phyloP scores from a whole-genome alignment of 1,140 invertebrate genomes.

The Hyles euphorbiae region DNA sequence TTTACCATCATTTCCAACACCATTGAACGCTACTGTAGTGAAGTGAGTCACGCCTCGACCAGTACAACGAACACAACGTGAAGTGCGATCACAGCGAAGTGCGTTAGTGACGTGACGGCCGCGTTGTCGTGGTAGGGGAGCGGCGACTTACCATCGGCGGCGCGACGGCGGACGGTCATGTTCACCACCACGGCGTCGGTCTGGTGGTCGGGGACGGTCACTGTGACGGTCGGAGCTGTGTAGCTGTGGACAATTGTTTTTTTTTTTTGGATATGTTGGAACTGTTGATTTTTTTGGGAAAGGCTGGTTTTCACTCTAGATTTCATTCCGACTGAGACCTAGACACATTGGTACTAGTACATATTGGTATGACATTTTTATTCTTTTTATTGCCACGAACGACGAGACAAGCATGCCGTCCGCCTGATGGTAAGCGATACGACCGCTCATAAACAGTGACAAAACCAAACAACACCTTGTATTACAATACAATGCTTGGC shows the following conservation, averaged over 20 bases:
- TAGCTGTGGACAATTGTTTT: conserved; percentile 30
- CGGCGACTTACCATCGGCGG: conserved; percentile 48
- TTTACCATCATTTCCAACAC: too few relatives aligned
- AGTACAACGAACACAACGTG: conserved; percentile 39
- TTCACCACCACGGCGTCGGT: conserved; percentile 22
- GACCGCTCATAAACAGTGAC: too few relatives aligned
- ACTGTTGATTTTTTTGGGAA: neutral
- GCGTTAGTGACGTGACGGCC: conserved; percentile 34
- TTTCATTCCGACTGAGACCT: too few relatives aligned
- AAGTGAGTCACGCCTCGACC: conserved; percentile 21
- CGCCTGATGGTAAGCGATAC: too few relatives aligned
- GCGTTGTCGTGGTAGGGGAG: conserved; percentile 37
- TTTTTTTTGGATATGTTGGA: neutral
- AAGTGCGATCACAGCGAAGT: conserved; percentile 34
- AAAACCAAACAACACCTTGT: too few relatives aligned
- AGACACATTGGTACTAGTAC: too few relatives aligned
- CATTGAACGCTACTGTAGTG: too few relatives aligned
- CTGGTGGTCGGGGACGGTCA: conserved; percentile 25
- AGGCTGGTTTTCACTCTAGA: too few relatives aligned
- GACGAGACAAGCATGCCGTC: too few relatives aligned
- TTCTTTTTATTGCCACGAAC: too few relatives aligned
- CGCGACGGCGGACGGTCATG: conserved; percentile 33
- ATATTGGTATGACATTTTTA: too few relatives aligned
- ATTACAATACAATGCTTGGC: too few relatives aligned
- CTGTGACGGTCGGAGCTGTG: conserved; percentile 15